These are phyloP conservation scores for Lineus longissimus DNA, from an alignment of 1,140 invertebrate species.

Conservation along the genomic window DNA sequence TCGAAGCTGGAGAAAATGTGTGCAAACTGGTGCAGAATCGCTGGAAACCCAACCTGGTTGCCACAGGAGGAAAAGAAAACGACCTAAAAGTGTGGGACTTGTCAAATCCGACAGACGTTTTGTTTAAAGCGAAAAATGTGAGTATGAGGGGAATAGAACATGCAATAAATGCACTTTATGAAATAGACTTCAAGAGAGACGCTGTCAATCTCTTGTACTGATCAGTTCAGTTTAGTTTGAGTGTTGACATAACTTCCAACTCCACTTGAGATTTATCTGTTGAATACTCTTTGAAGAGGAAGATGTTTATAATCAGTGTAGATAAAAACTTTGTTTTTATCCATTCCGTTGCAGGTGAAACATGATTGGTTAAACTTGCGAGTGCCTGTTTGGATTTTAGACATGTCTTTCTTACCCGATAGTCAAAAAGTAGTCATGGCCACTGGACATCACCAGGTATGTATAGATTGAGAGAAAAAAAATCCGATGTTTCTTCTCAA, in stretches of 20 bases:
- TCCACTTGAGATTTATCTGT: too few relatives aligned
- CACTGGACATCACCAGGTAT: slow-evolving; percentile 68
- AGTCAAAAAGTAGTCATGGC: slow-evolving; percentile 60
- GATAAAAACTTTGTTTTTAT: too few relatives aligned
- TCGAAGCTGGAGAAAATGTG: slow-evolving; percentile 51
- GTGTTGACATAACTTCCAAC: too few relatives aligned
- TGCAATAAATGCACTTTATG: background rate
- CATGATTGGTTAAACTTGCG: slow-evolving; percentile 72
- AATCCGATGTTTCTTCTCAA: slow-evolving; percentile 31
- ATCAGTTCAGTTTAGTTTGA: too few relatives aligned
- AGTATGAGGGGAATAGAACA: slow-evolving; percentile 23
- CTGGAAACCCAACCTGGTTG: slow-evolving; percentile 56
- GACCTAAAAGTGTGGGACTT: slow-evolving; percentile 73
- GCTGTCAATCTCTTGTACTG: too few relatives aligned
- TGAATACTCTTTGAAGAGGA: too few relatives aligned
- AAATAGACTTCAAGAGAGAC: too few relatives aligned
- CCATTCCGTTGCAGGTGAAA: slow-evolving; percentile 54
- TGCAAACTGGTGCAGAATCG: slow-evolving; percentile 58
- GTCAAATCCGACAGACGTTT: slow-evolving; percentile 45
- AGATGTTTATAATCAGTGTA: too few relatives aligned
- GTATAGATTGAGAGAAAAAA: too few relatives aligned
- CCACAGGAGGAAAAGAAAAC: slow-evolving; percentile 72
- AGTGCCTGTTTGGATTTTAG: slow-evolving; percentile 75
- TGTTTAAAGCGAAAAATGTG: slow-evolving; percentile 72
- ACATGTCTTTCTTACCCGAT: slow-evolving; percentile 63